Evolutionary conservation across 1,140 invertebrate genomes (phyloP).

Genomic region (Drosophila yakuba): DNA sequence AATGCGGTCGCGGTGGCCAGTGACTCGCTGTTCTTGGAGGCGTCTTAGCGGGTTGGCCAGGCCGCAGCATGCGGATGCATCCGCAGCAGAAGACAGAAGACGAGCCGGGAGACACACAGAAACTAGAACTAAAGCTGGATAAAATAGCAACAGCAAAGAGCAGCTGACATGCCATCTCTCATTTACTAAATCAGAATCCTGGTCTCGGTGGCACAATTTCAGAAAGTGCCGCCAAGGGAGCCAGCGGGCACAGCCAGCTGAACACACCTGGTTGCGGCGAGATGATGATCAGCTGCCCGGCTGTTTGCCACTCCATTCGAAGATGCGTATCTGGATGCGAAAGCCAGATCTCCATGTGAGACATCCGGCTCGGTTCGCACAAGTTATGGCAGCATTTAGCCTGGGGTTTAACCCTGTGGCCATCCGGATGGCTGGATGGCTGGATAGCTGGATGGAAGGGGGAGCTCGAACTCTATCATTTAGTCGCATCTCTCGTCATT

Average conservation of each 20-base stretch:
- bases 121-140: no score
- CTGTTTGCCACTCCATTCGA: constrained; percentile 44
- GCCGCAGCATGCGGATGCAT: constrained; percentile 32
- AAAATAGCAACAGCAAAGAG: constrained; percentile 7
- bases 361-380: constrained; percentile 10
- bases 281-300: constrained; percentile 34
- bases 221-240: constrained; percentile 61
- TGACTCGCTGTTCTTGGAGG: constrained; percentile 63
- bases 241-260: neutral
- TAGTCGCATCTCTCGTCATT: constrained; percentile 47
- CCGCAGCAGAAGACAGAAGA: constrained; percentile 22
- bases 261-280: constrained; percentile 24
- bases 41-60: constrained; percentile 51
- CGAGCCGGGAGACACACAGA: constrained; percentile 7
- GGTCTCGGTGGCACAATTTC: constrained; percentile 64
- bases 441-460: neutral
- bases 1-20: constrained; percentile 68
- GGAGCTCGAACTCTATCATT: constrained; percentile 36
- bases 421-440: neutral
- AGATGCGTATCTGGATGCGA: constrained; percentile 31
- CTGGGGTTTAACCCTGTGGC: constrained; percentile 35
- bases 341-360: constrained; percentile 25
- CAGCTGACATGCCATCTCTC: constrained; percentile 1
- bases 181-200: constrained; percentile 1
- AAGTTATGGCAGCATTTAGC: constrained; percentile 48